These are phyloP conservation scores for Junco hyemalis DNA, from an alignment of 2,113 vertebrate species.

Conservation along the genomic window DNA sequence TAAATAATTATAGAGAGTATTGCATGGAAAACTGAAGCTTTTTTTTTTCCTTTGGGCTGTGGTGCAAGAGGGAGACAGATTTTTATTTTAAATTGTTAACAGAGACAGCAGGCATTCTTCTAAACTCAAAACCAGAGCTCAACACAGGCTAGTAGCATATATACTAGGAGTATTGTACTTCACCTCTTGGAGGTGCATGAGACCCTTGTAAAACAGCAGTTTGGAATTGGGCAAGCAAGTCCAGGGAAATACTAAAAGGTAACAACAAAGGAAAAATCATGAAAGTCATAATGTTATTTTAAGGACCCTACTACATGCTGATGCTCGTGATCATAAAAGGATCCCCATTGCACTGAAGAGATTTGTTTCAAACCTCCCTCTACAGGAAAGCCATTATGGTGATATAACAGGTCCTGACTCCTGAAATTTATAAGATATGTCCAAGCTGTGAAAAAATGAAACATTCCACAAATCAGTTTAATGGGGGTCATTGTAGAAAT, in stretches of 20 bases:
- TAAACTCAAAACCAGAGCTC: neutral
- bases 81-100: neutral
- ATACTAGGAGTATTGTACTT: neutral
- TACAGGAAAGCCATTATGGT: neutral
- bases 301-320: neutral
- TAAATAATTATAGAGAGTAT: neutral
- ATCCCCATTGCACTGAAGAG: neutral
- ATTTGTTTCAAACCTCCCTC: conserved; percentile 42
- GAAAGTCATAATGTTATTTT: neutral
- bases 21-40: neutral
- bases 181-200: neutral
- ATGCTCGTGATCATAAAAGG: conserved; percentile 2
- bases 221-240: neutral
- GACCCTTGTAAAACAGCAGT: neutral
- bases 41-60: neutral
- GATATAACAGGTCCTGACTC: conserved; percentile 6
- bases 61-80: neutral
- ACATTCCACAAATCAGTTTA: conserved; percentile 39
- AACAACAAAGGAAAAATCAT: conserved; percentile 9
- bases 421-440: conserved; percentile 35
- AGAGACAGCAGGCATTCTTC: neutral
- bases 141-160: neutral
- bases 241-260: neutral
- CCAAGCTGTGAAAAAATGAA: conserved; percentile 33
- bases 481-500: conserved; percentile 23